Evolutionary conservation across 2,113 vertebrate genomes (phyloP).

Genomic region (Archilochus colubris): DNA sequence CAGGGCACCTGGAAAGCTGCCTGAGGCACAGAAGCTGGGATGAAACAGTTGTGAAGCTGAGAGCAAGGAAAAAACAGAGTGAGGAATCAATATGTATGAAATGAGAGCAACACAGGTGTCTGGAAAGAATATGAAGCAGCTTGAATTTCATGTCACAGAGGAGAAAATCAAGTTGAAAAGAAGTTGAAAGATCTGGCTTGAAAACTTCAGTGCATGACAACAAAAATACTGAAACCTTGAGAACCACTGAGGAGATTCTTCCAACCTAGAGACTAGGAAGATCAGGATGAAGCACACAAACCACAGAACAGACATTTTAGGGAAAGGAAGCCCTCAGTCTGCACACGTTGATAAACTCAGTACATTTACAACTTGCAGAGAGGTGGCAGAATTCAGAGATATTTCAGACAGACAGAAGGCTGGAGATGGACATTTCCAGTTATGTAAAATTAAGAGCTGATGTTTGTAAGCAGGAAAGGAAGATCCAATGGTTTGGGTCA

Average conservation of each 20-base stretch:
- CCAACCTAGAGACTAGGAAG: neutral
- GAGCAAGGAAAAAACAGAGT: neutral
- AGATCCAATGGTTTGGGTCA: neutral
- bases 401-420: neutral
- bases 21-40: neutral
- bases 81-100: neutral
- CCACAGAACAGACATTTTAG: fast-evolving
- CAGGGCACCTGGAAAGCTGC: neutral
- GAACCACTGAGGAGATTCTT: neutral
- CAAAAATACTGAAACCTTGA: neutral
- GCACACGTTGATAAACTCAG: neutral
- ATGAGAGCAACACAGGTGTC: neutral
- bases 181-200: neutral
- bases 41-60: neutral
- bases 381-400: neutral
- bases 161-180: neutral
- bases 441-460: neutral
- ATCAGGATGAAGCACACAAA: fast-evolving
- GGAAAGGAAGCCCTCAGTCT: neutral
- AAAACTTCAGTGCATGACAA: neutral
- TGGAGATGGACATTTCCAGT: neutral
- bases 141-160: neutral
- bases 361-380: neutral
- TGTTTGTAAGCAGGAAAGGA: neutral
- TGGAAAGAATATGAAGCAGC: neutral